Percentiles rank a stretch among this genome's conserved stretches.
Conservation (phyloP, 2,888 invertebrate species). For the Habrosyne pyritoides region DNA sequence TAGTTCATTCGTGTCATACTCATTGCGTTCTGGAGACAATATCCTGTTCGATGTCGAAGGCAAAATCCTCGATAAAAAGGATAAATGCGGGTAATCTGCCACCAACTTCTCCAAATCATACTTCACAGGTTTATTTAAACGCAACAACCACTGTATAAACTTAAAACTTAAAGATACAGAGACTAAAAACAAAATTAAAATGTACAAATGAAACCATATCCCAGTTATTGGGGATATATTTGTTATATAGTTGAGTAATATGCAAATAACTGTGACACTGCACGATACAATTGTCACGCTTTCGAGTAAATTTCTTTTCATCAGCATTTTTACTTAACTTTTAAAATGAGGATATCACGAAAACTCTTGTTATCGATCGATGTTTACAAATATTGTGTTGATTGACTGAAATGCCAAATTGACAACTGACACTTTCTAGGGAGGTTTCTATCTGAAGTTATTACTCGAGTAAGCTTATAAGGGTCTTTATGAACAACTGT, state of each 20-base stretch:
- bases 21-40: constrained; percentile 45
- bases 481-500: no score
- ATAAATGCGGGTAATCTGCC: constrained; percentile 54
- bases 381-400: no score
- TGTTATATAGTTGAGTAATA: constrained; percentile 64
- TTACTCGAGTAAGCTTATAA: no score
- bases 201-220: constrained; percentile 72
- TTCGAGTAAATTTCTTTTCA: constrained; percentile 68
- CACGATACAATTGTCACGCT: constrained; percentile 58
- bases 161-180: constrained; percentile 78
- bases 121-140: constrained; percentile 78
- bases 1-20: constrained; percentile 74
- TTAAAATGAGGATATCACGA: neutral
- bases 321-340: constrained; percentile 51
- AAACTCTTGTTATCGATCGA: neutral
- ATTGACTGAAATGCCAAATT: no score
- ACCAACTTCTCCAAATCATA: constrained; percentile 63
- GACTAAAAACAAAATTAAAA: constrained; percentile 63
- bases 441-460: no score
- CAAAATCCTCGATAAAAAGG: constrained; percentile 42
- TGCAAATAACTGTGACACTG: constrained; percentile 55
- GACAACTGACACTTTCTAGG: no score
- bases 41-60: constrained; percentile 41
- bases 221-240: constrained; percentile 71
- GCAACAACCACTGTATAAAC: constrained; percentile 79